Conservation (phyloP, 37 sponge, comb jelly and placozoan species). For the Tethya wilhelma region DNA sequence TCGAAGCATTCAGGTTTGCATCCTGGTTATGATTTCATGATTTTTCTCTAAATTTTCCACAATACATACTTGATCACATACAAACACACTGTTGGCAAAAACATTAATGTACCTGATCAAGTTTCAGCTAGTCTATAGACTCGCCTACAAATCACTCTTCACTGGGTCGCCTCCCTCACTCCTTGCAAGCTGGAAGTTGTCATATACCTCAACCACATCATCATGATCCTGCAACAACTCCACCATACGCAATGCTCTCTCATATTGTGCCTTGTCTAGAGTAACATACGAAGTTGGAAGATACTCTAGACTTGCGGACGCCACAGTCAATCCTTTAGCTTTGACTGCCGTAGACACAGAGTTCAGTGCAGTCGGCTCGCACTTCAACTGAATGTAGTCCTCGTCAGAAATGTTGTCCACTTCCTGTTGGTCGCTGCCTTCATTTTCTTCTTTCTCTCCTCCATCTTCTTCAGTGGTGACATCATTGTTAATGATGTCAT, state of each 20-base stretch:
- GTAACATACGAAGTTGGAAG: conserved; percentile 25
- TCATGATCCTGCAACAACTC: conserved; percentile 34
- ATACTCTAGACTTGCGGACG: conserved; percentile 32
- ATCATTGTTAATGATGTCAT: not conserved
- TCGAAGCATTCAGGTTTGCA: too few species aligned
- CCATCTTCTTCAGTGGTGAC: not conserved
- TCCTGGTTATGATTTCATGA: too few species aligned
- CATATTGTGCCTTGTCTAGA: conserved; percentile 21
- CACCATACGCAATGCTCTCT: conserved; percentile 44
- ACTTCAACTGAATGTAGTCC: conserved; percentile 35
- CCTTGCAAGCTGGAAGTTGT: too few species aligned
- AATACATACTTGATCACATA: too few species aligned
- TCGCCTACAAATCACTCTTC: too few species aligned
- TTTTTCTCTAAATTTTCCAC: too few species aligned
- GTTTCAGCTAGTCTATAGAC: too few species aligned
- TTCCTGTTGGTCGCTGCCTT: not conserved
- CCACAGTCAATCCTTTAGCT: conserved; percentile 3
- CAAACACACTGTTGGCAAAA: too few species aligned
- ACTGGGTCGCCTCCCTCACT: too few species aligned
- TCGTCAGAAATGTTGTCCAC: not conserved
- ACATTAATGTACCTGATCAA: too few species aligned
- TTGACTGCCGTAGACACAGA: conserved; percentile 24
- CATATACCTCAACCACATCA: conserved; percentile 57
- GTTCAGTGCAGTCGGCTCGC: conserved; percentile 27
- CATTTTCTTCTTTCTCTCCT: not conserved